phyloP scores from a whole-genome alignment of 2,888 invertebrate genomes.

The Congeria kusceri region DNA sequence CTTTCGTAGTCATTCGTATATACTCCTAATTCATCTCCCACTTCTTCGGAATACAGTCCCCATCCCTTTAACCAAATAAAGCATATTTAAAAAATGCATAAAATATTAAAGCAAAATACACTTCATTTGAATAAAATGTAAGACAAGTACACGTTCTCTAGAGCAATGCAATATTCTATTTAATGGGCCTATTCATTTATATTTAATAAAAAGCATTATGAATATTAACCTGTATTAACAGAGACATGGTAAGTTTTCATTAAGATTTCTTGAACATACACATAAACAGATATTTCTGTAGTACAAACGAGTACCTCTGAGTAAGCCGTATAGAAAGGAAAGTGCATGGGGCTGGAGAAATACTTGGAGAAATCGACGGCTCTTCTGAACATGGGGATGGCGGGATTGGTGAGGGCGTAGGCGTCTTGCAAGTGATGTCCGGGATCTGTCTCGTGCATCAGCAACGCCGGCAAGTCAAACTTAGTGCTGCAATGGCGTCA shows the following conservation, averaged over 20 bases:
- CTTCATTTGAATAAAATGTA: no score
- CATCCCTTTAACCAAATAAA: not conserved
- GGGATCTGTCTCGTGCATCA: conserved; percentile 58
- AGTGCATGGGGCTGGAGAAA: conserved; percentile 55
- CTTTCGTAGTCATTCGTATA: not conserved
- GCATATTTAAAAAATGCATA: not conserved
- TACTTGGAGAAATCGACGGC: conserved; percentile 56
- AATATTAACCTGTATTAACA: no score
- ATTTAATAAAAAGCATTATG: no score
- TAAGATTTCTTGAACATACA: no score
- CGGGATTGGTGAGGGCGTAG: conserved; percentile 42
- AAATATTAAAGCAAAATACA: no score
- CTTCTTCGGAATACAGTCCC: conserved; percentile 1
- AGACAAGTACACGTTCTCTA: no score
- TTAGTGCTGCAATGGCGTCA: not conserved
- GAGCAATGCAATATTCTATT: no score
- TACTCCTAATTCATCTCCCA: not conserved
- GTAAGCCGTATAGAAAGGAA: conserved; percentile 57
- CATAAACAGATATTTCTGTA: no score
- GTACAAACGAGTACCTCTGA: conserved; percentile 43
- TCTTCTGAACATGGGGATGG: conserved; percentile 51
- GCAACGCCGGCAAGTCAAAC: conserved; percentile 40
- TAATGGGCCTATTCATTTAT: no score
- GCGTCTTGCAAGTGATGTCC: conserved; percentile 62
- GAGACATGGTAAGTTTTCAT: no score